These are phyloP conservation scores for Crypturellus tataupa DNA, from an alignment of 2,797 vertebrate genomes.

Conservation along the genomic window DNA sequence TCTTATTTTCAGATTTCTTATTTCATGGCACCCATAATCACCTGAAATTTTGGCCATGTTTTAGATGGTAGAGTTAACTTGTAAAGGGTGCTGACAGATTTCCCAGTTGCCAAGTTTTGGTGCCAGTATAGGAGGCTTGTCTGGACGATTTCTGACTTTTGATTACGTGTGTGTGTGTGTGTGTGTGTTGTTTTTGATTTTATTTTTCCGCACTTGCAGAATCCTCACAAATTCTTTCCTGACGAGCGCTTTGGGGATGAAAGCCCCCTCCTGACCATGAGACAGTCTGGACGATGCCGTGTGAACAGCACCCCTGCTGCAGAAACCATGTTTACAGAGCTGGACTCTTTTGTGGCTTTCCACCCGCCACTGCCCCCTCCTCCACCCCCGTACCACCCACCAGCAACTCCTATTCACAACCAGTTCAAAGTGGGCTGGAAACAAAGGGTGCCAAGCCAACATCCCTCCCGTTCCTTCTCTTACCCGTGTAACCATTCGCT, in stretches of 20 bases:
- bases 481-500: conserved; percentile 95
- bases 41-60: background rate
- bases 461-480: conserved; percentile 95
- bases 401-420: conserved; percentile 89
- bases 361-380: conserved; percentile 95
- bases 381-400: conserved; percentile 95
- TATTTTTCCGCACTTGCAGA: conserved; percentile 80
- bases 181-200: background rate
- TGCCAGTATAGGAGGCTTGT: background rate
- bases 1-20: background rate
- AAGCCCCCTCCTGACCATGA: conserved; percentile 94
- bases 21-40: background rate
- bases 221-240: conserved; percentile 99
- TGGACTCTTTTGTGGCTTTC: conserved; percentile 95
- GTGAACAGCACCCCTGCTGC: conserved; percentile 95
- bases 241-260: conserved; percentile 98
- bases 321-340: conserved; percentile 96
- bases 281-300: conserved; percentile 92
- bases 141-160: background rate
- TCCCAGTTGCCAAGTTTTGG: background rate
- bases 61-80: background rate
- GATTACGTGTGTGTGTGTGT: too few relatives aligned
- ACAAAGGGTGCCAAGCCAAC: conserved; percentile 90
- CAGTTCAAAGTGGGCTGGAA: conserved; percentile 95
- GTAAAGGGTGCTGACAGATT: background rate